Percentiles rank a stretch among this genome's conserved stretches.
These are phyloP conservation scores for Scylla paramamosain DNA, from an alignment of 1,140 invertebrate species.

Conservation along the genomic window DNA sequence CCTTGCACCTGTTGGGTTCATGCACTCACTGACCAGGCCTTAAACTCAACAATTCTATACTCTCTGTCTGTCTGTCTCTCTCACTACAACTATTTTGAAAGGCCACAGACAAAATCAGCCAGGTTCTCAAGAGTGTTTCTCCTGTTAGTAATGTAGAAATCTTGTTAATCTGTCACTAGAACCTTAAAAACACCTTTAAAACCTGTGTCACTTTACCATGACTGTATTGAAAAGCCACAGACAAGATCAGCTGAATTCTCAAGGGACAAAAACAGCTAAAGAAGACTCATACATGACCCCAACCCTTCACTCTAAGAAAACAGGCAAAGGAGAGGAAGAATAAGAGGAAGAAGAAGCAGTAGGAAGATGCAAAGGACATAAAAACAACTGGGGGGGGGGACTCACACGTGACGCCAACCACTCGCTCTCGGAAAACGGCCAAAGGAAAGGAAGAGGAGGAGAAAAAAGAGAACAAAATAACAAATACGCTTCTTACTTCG, in stretches of 20 bases:
- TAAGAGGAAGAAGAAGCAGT: neutral
- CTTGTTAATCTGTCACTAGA: no score
- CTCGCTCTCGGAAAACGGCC: neutral
- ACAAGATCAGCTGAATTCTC: neutral
- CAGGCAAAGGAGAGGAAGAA: neutral
- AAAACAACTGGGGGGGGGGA: no score
- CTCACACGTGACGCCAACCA: no score
- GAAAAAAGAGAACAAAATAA: neutral
- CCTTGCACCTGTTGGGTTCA: constrained; percentile 84
- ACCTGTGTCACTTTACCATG: neutral
- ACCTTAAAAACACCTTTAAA: neutral
- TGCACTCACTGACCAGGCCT: neutral
- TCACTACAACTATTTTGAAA: neutral
- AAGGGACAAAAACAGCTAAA: neutral
- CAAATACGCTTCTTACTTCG: constrained; percentile 81
- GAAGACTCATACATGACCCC: neutral
- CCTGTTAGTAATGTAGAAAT: no score
- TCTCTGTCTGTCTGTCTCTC: neutral
- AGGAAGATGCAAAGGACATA: neutral
- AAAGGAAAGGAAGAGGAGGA: neutral
- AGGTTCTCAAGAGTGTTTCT: no score
- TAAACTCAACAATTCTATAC: neutral
- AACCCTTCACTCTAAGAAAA: no score
- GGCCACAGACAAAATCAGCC: no score
- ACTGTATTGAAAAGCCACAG: neutral